Evolutionary conservation across 2,797 vertebrate species (phyloP), one percentile per base, ranked within the genome.

Genomic region (Apogon talboti): DNA sequence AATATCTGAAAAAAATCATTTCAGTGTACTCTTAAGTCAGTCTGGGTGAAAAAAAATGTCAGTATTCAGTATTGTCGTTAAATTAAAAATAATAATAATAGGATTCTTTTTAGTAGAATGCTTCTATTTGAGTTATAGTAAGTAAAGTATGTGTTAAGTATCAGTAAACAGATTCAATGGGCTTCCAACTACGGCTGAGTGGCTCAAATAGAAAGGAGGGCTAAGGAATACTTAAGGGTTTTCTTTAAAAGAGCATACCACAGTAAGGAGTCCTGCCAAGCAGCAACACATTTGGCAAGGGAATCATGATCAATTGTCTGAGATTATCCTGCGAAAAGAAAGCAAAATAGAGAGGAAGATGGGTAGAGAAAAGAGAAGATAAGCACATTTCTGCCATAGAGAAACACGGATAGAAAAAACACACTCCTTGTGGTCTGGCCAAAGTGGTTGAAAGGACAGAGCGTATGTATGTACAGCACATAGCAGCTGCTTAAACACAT

Each of bases 301-400:
- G 94, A 92, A 95, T 96, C 95, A 97, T 92, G 80, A 98, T 95
- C 86, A 98, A 81, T 67, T 98, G 96, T 82, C 96, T 96, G 88
- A 98, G 93, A 87, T 91, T 94, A 83, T 98, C 96, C 97, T 98
- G 71, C 45, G 77, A 37, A 81, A 42, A 56, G 58, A 47, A 15
- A 66, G 7, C 74, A 56, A 70, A 57, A 71, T 19, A 57, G 47
- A 19, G 51, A 70, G 44, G 21, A 55, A 66, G 43, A 73, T 2
- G 50, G 64, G 43, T 7, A 1, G 15, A 59, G 24, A 37, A 76
- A 68, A 45, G 18, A 16, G 38, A 59, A 55, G 49, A 68, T 57
- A 19, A 63, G 60, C 49, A 72, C 51, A 59, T 72, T 79, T 63
- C 19, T 33, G 18, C 15, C 58, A 55, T 56, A 71, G 12, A 28